Evolutionary conservation across 2,797 vertebrate genomes (phyloP).

Genomic region (Poecile montanus): DNA sequence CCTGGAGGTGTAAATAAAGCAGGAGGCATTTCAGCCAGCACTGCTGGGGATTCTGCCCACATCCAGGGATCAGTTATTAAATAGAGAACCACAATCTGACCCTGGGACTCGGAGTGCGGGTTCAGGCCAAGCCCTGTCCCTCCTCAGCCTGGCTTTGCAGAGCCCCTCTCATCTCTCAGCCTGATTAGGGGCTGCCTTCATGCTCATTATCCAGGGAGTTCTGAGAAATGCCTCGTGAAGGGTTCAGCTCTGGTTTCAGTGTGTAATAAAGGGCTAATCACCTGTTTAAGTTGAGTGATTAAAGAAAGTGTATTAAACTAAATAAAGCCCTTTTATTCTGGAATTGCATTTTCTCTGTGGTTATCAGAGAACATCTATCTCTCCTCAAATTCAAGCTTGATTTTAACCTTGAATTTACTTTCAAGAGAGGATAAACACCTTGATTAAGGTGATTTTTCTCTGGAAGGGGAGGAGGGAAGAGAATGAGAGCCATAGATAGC

Average conservation of each 20-base stretch:
- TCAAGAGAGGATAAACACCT: not conserved
- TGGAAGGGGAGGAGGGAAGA: not conserved
- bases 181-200: not conserved
- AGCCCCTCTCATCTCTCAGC: not conserved
- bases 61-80: not conserved
- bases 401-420: conserved; percentile 9
- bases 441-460: not conserved
- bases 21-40: not conserved
- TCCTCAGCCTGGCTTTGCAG: not conserved
- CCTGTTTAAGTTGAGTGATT: not conserved
- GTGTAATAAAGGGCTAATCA: not conserved
- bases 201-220: not conserved
- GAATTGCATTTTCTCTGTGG: not conserved
- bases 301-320: not conserved
- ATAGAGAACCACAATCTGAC: not conserved
- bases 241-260: not conserved
- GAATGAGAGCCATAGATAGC: not conserved
- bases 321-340: not conserved
- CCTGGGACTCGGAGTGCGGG: rapidly evolving
- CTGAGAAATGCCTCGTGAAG: not conserved
- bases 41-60: not conserved
- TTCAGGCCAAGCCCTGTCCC: not conserved
- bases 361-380: not conserved
- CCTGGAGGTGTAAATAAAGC: not conserved
- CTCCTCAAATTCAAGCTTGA: not conserved